Evolutionary conservation across 1,140 invertebrate species (phyloP).

Genomic region (Armadillidium nasatum): DNA sequence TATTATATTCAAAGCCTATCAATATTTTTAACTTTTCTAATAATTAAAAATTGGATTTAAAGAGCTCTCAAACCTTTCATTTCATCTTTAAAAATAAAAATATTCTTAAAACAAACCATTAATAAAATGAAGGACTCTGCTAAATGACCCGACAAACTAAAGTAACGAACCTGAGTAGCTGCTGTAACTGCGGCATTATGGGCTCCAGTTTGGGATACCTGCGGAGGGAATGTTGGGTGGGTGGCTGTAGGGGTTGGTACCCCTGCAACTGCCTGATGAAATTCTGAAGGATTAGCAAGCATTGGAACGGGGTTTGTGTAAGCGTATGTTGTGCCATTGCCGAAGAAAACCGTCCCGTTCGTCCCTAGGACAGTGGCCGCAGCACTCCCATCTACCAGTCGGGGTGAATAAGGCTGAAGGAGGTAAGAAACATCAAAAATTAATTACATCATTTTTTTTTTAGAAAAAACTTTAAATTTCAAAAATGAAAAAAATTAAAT

Average conservation of each 20-base stretch:
- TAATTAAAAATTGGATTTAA: no score
- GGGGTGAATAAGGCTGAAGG: not conserved
- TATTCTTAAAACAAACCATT: no score
- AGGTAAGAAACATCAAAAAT: not conserved
- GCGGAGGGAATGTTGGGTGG: constrained; percentile 7
- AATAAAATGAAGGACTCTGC: no score
- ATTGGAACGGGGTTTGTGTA: not conserved
- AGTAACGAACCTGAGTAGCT: not conserved
- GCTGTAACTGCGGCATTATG: not conserved
- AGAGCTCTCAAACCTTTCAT: no score
- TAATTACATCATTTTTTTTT: no score
- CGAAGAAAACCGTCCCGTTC: not conserved
- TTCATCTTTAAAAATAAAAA: no score
- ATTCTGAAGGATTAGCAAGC: not conserved
- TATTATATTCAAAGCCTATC: no score
- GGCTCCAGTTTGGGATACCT: not conserved
- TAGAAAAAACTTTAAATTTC: no score
- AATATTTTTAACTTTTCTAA: no score
- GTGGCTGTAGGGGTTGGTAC: not conserved
- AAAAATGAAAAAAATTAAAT: no score
- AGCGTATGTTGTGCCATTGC: not conserved
- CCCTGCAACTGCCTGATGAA: not conserved
- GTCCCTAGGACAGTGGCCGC: not conserved
- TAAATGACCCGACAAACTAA: not conserved
- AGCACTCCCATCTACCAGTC: not conserved